These are phyloP conservation scores for Polypedilum vanderplanki DNA, from an alignment of 1,140 invertebrate genomes.

Conservation along the genomic window DNA sequence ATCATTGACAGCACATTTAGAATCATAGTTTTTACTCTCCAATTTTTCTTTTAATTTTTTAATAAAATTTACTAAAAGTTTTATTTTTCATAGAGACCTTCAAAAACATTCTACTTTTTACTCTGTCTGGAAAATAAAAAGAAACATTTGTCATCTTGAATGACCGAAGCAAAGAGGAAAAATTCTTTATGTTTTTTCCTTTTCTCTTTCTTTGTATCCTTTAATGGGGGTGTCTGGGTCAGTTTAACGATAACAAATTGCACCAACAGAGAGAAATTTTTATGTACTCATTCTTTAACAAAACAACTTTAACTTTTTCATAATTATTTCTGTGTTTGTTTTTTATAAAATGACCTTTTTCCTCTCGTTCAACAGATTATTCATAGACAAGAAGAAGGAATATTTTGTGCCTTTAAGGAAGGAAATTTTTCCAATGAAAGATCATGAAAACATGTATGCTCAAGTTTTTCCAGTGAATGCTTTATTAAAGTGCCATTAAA, in stretches of 20 bases:
- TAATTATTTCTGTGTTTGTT: neutral
- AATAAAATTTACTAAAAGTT: too few relatives aligned
- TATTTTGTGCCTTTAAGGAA: neutral
- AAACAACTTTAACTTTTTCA: neutral
- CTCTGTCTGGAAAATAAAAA: neutral
- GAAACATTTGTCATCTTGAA: slow-evolving; percentile 6
- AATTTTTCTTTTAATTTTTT: too few relatives aligned
- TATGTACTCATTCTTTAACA: neutral
- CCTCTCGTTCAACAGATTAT: neutral
- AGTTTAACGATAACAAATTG: slow-evolving; percentile 19
- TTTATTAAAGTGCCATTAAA: slow-evolving; percentile 19
- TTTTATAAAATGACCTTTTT: slow-evolving; percentile 4
- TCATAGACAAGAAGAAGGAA: neutral
- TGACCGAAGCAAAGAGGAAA: neutral
- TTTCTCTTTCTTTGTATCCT: too few relatives aligned
- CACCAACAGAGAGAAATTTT: neutral
- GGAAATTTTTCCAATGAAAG: too few relatives aligned
- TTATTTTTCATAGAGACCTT: too few relatives aligned
- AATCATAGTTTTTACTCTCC: too few relatives aligned
- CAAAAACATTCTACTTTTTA: too few relatives aligned
- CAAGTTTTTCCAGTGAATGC: neutral
- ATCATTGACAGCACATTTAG: too few relatives aligned
- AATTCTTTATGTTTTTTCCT: neutral
- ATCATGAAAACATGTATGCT: too few relatives aligned
- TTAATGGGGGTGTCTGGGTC: neutral